Percentiles rank a stretch among this genome's conserved stretches.
phyloP scores from a whole-genome alignment of 1,140 invertebrate genomes.

The Trachymyrmex cornetzi region DNA sequence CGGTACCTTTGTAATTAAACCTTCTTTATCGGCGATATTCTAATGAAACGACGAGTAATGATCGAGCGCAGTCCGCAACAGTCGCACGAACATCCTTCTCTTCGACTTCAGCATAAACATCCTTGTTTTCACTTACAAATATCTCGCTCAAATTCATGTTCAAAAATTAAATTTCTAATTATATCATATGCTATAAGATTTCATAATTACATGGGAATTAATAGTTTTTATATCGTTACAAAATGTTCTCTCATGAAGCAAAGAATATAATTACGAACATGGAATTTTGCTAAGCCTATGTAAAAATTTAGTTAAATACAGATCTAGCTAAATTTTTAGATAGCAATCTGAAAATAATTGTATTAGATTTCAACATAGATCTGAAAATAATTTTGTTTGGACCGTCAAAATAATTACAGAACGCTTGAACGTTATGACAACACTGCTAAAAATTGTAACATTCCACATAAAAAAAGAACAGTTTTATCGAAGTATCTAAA shows the following conservation, averaged over 20 bases:
- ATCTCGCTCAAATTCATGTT: background rate
- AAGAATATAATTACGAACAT: background rate
- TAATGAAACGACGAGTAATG: slow-evolving; percentile 84
- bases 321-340: no score
- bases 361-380: no score
- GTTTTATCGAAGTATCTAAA: no score
- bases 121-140: background rate
- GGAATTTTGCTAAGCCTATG: no score
- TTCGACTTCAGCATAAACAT: background rate
- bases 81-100: slow-evolving; percentile 32
- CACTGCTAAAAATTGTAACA: no score
- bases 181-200: background rate
- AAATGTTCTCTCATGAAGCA: background rate
- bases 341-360: no score
- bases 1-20: slow-evolving; percentile 84
- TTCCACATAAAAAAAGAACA: no score
- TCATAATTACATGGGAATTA: background rate
- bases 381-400: no score
- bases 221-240: background rate
- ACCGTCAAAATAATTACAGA: no score
- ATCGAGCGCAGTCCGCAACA: slow-evolving; percentile 74
- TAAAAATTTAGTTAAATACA: no score
- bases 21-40: slow-evolving; percentile 83
- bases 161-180: background rate
- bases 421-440: no score